Evolutionary conservation across 1,140 invertebrate species (phyloP).

Genomic region (Zophobas morio): DNA sequence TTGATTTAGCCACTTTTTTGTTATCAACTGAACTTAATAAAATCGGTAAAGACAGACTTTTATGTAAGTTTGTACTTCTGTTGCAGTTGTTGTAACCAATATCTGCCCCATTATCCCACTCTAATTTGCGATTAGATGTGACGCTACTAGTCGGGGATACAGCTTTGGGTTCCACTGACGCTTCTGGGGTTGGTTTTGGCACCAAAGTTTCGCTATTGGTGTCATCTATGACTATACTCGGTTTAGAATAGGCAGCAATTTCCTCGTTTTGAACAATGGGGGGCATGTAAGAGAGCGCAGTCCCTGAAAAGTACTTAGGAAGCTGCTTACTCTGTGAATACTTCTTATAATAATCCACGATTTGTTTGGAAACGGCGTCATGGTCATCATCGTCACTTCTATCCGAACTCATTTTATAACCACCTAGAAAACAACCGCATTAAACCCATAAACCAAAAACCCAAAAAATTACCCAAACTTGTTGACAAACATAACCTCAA

Average conservation of each 20-base stretch:
- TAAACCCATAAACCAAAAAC: constrained; percentile 11
- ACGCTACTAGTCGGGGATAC: constrained; percentile 76
- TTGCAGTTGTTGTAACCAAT: constrained; percentile 77
- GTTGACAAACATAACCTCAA: constrained; percentile 44
- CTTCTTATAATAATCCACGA: constrained; percentile 64
- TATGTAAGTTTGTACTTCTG: constrained; percentile 51
- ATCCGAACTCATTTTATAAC: constrained; percentile 53
- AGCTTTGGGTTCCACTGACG: constrained; percentile 34
- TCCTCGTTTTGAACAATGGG: constrained; percentile 49
- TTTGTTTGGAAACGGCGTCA: constrained; percentile 55
- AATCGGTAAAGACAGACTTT: constrained; percentile 62
- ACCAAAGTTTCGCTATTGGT: neutral
- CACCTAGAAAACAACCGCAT: neutral
- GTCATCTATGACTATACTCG: constrained; percentile 25
- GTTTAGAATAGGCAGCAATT: constrained; percentile 23
- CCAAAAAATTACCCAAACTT: constrained; percentile 23
- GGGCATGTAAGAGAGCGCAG: constrained; percentile 55
- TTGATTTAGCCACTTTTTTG: neutral
- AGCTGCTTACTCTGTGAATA: constrained; percentile 62
- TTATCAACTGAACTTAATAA: constrained; percentile 44
- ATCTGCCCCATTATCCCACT: constrained; percentile 85
- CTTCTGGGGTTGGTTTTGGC: constrained; percentile 8
- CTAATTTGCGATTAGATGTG: constrained; percentile 76
- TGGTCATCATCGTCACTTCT: constrained; percentile 54
- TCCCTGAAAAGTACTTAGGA: constrained; percentile 64